phyloP scores from a whole-genome alignment of 2,113 vertebrate species.

The Mastomys coucha region DNA sequence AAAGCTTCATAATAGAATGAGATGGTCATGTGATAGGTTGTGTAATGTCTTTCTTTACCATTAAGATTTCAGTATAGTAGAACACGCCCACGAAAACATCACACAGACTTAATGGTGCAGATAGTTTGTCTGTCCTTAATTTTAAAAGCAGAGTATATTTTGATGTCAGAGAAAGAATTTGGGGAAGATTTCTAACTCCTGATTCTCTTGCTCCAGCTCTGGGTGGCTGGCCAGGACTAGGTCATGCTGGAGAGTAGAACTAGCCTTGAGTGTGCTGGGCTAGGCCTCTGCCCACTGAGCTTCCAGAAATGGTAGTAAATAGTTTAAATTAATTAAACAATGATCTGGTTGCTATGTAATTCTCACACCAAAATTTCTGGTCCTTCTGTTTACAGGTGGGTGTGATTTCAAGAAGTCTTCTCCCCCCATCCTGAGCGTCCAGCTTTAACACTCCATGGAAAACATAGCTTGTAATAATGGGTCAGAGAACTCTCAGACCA shows the following conservation, averaged over 20 bases:
- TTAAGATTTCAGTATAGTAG: background rate
- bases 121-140: background rate
- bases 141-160: background rate
- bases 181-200: background rate
- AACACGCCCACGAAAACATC: no score
- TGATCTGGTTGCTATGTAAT: background rate
- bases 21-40: background rate
- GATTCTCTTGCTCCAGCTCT: background rate
- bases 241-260: background rate
- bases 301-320: background rate
- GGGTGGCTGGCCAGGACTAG: background rate
- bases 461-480: background rate
- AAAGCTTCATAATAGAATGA: background rate
- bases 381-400: slow-evolving; percentile 35
- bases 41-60: background rate
- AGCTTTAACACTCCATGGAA: background rate
- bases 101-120: background rate
- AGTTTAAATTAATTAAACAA: background rate
- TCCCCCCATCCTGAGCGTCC: background rate
- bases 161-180: background rate
- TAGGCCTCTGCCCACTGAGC: background rate
- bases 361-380: background rate
- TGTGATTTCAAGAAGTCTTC: background rate
- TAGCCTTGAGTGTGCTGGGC: background rate
- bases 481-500: background rate